These are phyloP conservation scores for Nilaparvata lugens DNA, from an alignment of 1,140 invertebrate species.

Conservation along the genomic window DNA sequence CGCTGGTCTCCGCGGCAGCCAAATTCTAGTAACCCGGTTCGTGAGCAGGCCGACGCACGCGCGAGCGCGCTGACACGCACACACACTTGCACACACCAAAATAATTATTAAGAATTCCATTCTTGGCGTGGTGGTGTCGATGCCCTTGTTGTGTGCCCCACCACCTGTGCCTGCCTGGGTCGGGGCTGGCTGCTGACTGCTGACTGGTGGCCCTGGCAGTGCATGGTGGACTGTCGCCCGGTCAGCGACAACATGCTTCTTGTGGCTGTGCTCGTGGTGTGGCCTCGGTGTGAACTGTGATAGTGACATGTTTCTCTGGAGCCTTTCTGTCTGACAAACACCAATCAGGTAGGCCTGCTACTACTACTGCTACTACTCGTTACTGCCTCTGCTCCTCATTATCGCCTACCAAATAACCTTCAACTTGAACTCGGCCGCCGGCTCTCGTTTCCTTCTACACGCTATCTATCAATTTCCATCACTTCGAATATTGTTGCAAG, in stretches of 20 bases:
- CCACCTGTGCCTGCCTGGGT: neutral
- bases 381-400: too few species aligned
- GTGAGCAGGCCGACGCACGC: neutral
- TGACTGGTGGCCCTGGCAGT: conserved; percentile 5
- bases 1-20: too few species aligned
- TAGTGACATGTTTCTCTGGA: conserved; percentile 2
- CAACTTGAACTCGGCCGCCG: too few species aligned
- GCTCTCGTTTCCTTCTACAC: too few species aligned
- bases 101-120: conserved; percentile 21
- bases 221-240: neutral
- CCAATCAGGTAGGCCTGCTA: neutral
- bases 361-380: too few species aligned
- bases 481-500: too few species aligned
- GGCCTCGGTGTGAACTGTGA: neutral
- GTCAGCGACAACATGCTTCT: neutral
- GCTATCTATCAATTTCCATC: too few species aligned
- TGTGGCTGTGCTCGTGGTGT: too few species aligned
- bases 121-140: conserved; percentile 18
- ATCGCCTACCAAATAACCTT: too few species aligned
- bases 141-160: conserved; percentile 15
- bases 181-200: neutral
- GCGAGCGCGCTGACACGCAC: conserved; percentile 4
- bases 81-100: conserved; percentile 18
- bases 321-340: neutral
- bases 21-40: conserved; percentile 14